phyloP scores from a whole-genome alignment of 2,113 vertebrate genomes.

The Brachionichthys hirsutus region DNA sequence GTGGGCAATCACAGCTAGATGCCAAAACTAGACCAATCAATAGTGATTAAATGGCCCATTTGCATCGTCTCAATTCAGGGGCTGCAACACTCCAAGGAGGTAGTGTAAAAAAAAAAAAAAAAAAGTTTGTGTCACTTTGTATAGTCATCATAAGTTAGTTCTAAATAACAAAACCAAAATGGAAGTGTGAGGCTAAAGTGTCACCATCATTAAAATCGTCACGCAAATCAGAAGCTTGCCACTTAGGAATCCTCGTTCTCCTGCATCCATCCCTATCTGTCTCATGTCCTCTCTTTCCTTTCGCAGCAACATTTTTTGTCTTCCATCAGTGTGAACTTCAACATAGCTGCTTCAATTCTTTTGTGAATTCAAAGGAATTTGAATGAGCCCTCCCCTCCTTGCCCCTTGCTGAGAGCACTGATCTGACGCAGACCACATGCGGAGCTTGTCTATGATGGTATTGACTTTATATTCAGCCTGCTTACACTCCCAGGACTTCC shows the following conservation, averaged over 20 bases:
- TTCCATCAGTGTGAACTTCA: slow-evolving; percentile 40
- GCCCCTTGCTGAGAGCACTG: slow-evolving; percentile 52
- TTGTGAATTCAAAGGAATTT: slow-evolving; percentile 50
- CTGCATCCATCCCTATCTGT: slow-evolving; percentile 27
- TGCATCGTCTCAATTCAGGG: too few species aligned
- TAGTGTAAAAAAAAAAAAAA: too few species aligned
- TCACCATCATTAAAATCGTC: slow-evolving; percentile 64
- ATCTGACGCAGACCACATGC: slow-evolving; percentile 68
- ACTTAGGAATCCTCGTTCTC: slow-evolving; percentile 43
- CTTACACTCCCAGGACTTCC: slow-evolving; percentile 67
- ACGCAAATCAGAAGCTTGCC: slow-evolving; percentile 63
- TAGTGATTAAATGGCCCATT: background rate
- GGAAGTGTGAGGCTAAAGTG: slow-evolving; percentile 55
- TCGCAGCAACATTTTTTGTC: slow-evolving; percentile 39
- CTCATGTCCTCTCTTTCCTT: slow-evolving; percentile 21
- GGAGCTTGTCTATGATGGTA: slow-evolving; percentile 64
- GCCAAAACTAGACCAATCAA: too few species aligned
- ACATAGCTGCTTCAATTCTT: slow-evolving; percentile 45
- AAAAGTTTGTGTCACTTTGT: slow-evolving; percentile 47
- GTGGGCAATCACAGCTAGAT: too few species aligned
- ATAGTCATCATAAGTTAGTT: slow-evolving; percentile 53
- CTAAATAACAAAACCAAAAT: slow-evolving; percentile 63
- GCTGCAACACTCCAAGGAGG: too few species aligned
- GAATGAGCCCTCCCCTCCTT: slow-evolving; percentile 35
- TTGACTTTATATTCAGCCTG: slow-evolving; percentile 72